A percentile compares a stretch with the other conserved stretches of the same genome.
Evolutionary conservation across 2,113 vertebrate genomes (phyloP).

Genomic region (Rhagologus leucostigma): DNA sequence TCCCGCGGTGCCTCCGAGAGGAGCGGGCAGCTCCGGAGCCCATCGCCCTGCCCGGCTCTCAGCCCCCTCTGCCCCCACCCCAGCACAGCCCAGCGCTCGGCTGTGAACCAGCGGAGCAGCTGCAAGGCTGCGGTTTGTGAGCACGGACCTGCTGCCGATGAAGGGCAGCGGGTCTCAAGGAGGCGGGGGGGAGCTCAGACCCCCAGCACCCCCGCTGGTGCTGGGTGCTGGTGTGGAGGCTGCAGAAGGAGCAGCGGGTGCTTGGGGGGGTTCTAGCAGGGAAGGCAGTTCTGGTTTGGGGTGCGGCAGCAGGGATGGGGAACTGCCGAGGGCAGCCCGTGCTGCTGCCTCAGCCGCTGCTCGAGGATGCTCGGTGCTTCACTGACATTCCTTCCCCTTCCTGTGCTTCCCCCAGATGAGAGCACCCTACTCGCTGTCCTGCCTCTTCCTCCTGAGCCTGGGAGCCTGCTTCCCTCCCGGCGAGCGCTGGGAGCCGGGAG

Average conservation of each 20-base stretch:
- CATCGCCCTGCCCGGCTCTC: neutral
- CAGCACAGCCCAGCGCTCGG: neutral
- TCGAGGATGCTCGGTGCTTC: neutral
- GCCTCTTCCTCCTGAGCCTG: constrained; percentile 65
- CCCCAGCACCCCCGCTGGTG: neutral
- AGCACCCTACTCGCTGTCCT: constrained; percentile 6
- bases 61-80: neutral
- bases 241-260: neutral
- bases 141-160: neutral
- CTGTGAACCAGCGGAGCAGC: neutral
- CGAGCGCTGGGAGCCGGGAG: neutral
- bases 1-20: neutral
- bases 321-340: neutral
- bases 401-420: constrained; percentile 60
- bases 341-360: neutral
- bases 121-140: neutral
- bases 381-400: neutral
- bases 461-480: constrained; percentile 39
- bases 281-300: neutral
- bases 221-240: rapidly evolving
- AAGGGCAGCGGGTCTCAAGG: neutral
- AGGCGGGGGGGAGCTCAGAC: neutral
- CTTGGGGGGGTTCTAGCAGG: neutral
- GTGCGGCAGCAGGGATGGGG: neutral
- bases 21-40: neutral